Percentiles rank a stretch among this genome's conserved stretches.
phyloP scores from a whole-genome alignment of 2,888 invertebrate species.

The Catocala nupta region DNA sequence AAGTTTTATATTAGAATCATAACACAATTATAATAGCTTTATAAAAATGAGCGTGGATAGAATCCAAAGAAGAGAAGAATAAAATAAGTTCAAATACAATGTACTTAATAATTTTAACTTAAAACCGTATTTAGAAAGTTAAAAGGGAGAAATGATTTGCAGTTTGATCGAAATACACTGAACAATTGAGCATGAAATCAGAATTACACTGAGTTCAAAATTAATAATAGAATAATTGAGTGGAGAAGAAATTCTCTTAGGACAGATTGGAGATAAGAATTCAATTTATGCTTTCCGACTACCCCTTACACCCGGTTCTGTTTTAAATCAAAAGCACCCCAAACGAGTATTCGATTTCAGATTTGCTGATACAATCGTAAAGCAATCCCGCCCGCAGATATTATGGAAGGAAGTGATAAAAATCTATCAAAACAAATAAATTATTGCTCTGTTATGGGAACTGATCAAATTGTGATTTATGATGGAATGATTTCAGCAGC shows the following conservation, averaged over 20 bases:
- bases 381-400: constrained; percentile 59
- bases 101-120: neutral
- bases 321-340: constrained; percentile 76
- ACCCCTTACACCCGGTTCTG: constrained; percentile 67
- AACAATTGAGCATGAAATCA: constrained; percentile 32
- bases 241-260: constrained; percentile 49
- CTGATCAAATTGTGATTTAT: constrained; percentile 61
- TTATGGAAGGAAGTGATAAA: constrained; percentile 67
- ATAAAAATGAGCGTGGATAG: too few relatives aligned
- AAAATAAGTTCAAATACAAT: too few relatives aligned
- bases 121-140: neutral
- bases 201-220: constrained; percentile 41
- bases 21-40: too few relatives aligned
- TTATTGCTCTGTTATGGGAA: constrained; percentile 60
- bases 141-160: neutral
- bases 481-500: constrained; percentile 47
- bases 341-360: constrained; percentile 53
- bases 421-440: constrained; percentile 71
- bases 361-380: constrained; percentile 56
- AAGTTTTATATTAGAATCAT: too few relatives aligned
- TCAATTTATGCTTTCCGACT: constrained; percentile 76
- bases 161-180: constrained; percentile 5
- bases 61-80: neutral
- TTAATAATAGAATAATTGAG: constrained; percentile 54
- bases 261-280: constrained; percentile 74